Evolutionary conservation across 2,797 vertebrate species (phyloP), one percentile per base, ranked within the genome.

Genomic region (Sciurus vulgaris): DNA sequence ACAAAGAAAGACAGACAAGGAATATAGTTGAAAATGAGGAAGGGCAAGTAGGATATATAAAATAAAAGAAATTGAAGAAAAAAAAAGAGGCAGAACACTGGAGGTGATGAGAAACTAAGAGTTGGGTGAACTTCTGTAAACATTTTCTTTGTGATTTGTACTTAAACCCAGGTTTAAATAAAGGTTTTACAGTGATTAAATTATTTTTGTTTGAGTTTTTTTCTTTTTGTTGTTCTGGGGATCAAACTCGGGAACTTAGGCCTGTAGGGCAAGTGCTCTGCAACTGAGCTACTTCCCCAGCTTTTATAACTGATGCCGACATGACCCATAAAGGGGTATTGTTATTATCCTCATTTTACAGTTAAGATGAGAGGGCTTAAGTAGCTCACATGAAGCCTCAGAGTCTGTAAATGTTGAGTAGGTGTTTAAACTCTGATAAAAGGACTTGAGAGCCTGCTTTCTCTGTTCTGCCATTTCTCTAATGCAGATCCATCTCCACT

Each of bases 101-200:
- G 70, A 93, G 35, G 17, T 7, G 49, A 11, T 72, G 79, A 94
- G 61, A 69, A 88, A 51, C 73, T 73, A 18, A 84, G 49, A 51
- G 70, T 35, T 93, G 69, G 54, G 61, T 90, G n/a, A 95, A 87
- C 13, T 20, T 93, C 15, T 91, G 3, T 85, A 59, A 91, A 88
- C 33, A 54, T 47, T 56, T 95, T 89, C 73, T 93, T 90, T 94
- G 81, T 91, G 73, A 82, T 95, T 74, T 95, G n/a, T 95, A 70
- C 15, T 22, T 54, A 91, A 95, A 88, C 11, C 89, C 26, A 38
- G 56, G 10, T 13, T 86, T 95, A 95, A 96, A 94, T 97, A 97
- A 97, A 97, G 14, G 3, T 73, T 92, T 96, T 33, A 49, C 28
- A 79, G 22, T 83, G 79, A 79, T n/a, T 59, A n/a, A 93, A 56